These are phyloP conservation scores for Rhagologus leucostigma DNA, from an alignment of 2,113 vertebrate species.

Conservation along the genomic window DNA sequence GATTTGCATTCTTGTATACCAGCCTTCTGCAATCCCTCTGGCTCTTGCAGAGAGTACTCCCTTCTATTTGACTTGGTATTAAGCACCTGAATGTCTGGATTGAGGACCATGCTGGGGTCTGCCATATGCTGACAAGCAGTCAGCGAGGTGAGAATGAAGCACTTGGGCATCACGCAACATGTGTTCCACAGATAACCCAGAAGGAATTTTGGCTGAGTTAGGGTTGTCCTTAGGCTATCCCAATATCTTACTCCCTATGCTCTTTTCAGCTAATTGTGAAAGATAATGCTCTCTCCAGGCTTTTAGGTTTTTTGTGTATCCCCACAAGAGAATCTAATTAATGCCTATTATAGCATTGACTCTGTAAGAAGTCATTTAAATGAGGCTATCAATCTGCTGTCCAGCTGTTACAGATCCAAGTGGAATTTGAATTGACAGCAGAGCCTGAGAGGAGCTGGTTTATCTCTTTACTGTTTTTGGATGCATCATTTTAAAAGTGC, in stretches of 20 bases:
- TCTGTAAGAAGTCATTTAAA: conserved; percentile 39
- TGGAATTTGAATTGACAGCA: conserved; percentile 19
- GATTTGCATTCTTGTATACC: not conserved
- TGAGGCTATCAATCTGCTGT: conserved; percentile 12
- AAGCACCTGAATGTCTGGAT: not conserved
- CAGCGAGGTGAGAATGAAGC: not conserved
- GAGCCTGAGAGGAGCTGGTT: not conserved
- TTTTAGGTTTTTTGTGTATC: conserved; percentile 4
- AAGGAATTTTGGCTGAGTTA: conserved; percentile 16
- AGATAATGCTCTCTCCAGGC: conserved; percentile 17
- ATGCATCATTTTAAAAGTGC: not conserved
- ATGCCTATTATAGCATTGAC: not conserved
- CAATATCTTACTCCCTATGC: not conserved
- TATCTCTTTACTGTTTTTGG: not conserved
- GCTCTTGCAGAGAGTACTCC: not conserved
- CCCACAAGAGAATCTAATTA: conserved; percentile 36
- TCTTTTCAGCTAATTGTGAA: conserved; percentile 1
- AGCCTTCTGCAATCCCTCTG: not conserved
- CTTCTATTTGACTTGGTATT: not conserved
- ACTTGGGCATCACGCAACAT: not conserved
- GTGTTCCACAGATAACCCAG: not conserved
- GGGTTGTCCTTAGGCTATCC: not conserved
- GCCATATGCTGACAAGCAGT: not conserved
- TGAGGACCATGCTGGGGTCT: not conserved
- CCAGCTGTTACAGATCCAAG: conserved; percentile 33